Percentiles rank a stretch among this genome's conserved stretches.
phyloP scores from a whole-genome alignment of 2,113 vertebrate genomes.

The Pollachius pollachius region DNA sequence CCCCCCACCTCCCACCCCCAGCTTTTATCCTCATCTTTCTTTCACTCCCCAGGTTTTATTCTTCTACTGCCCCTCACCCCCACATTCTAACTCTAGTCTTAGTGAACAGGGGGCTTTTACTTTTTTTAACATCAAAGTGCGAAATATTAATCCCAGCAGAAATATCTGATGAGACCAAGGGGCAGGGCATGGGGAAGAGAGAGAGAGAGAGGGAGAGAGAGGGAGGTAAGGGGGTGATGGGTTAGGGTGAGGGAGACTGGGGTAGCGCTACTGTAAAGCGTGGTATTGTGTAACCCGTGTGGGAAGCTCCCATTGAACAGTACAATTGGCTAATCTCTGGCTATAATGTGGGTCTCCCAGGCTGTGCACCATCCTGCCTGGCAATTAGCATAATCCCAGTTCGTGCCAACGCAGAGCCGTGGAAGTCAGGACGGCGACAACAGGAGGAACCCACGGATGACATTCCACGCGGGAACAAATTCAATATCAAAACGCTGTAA shows the following conservation, averaged over 20 bases:
- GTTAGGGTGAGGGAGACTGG: constrained; percentile 7
- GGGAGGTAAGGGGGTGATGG: not conserved
- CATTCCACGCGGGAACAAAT: not conserved
- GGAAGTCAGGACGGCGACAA: constrained; percentile 28
- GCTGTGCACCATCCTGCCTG: constrained; percentile 36
- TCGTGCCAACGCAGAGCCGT: constrained; percentile 27
- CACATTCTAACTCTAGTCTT: constrained; percentile 62
- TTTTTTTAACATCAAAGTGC: constrained; percentile 70
- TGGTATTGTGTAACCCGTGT: constrained; percentile 44
- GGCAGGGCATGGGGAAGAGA: not conserved
- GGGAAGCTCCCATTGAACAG: constrained; percentile 50
- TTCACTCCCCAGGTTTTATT: constrained; percentile 55
- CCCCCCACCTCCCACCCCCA: constrained; percentile 11
- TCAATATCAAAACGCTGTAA: not conserved
- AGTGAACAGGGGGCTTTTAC: constrained; percentile 54
- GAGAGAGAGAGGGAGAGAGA: not conserved
- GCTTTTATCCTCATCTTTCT: constrained; percentile 57
- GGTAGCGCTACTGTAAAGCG: constrained; percentile 28
- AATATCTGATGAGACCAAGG: constrained; percentile 44
- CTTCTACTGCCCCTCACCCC: constrained; percentile 58
- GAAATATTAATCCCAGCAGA: constrained; percentile 72
- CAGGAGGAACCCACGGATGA: constrained; percentile 13
- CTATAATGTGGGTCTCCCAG: constrained; percentile 52
- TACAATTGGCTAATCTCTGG: constrained; percentile 53
- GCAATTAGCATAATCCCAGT: constrained; percentile 48